These are phyloP conservation scores for Schizothorax lantsangensis DNA, from an alignment of 2,797 vertebrate species.

Conservation along the genomic window DNA sequence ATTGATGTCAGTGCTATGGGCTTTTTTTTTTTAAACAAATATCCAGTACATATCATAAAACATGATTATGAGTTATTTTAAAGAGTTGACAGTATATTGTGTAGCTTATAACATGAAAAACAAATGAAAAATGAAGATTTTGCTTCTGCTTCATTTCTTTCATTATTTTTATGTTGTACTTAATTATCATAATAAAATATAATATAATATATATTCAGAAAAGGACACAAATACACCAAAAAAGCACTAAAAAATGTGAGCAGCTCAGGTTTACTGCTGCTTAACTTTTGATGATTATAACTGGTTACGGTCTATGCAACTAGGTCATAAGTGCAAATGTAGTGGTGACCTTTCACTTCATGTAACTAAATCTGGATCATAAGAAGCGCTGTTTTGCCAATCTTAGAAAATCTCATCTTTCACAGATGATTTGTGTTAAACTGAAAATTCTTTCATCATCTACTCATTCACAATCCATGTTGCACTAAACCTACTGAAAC, in stretches of 20 bases:
- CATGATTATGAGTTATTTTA: neutral
- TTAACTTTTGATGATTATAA: neutral
- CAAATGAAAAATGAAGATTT: too few species aligned
- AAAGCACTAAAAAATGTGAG: neutral
- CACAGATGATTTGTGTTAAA: neutral
- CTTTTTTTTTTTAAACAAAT: too few species aligned
- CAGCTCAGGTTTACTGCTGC: neutral
- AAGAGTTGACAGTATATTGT: too few species aligned
- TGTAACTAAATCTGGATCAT: neutral
- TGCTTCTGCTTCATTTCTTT: too few species aligned
- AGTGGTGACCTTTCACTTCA: neutral
- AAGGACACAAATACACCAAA: neutral
- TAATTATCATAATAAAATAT: too few species aligned
- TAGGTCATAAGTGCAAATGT: neutral
- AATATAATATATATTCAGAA: neutral
- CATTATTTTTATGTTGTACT: too few species aligned
- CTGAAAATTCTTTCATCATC: neutral
- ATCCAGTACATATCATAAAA: neutral
- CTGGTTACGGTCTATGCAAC: neutral
- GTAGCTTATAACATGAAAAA: too few species aligned
- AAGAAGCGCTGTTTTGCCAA: neutral
- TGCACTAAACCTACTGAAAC: neutral
- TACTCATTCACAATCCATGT: neutral
- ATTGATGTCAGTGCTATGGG: too few species aligned
- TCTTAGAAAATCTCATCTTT: neutral